These are phyloP conservation scores for Sandelia bainsii DNA, from an alignment of 2,797 vertebrate species.

Conservation along the genomic window DNA sequence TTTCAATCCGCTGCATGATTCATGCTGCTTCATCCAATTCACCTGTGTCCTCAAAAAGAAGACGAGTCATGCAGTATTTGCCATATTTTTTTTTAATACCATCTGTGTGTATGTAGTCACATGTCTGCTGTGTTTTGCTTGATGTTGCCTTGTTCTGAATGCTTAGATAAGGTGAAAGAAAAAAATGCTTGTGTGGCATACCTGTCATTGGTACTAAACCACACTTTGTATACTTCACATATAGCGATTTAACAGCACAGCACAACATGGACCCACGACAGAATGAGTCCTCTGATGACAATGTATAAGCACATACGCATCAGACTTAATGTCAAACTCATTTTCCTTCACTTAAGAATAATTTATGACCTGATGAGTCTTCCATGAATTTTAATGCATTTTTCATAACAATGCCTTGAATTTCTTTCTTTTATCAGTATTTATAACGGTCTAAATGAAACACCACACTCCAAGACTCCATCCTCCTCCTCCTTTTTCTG, in stretches of 20 bases:
- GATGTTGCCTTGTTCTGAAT: constrained; percentile 54
- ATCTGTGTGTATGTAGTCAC: neutral
- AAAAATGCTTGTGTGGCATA: constrained; percentile 66
- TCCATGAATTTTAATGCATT: neutral
- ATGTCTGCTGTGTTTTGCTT: constrained; percentile 40
- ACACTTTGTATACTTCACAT: constrained; percentile 38
- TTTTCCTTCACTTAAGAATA: constrained; percentile 31
- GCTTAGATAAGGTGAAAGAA: constrained; percentile 68
- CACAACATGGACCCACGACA: constrained; percentile 64
- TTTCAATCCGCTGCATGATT: constrained; percentile 42
- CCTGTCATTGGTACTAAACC: constrained; percentile 68
- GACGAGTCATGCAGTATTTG: constrained; percentile 12
- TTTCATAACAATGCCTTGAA: constrained; percentile 14
- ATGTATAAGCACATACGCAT: constrained; percentile 24
- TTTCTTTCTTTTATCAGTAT: constrained; percentile 20
- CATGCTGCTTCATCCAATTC: constrained; percentile 23
- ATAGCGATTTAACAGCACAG: constrained; percentile 63
- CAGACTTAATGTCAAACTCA: constrained; percentile 31
- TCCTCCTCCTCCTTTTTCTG: constrained; percentile 27
- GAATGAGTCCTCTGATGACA: constrained; percentile 65
- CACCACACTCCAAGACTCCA: constrained; percentile 1
- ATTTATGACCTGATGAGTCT: constrained; percentile 7
- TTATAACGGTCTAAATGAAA: constrained; percentile 25
- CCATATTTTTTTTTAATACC: neutral
- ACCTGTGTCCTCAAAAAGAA: constrained; percentile 28